Evolutionary conservation across 1,140 invertebrate species (phyloP).

Genomic region (Hylaeus anthracinus): DNA sequence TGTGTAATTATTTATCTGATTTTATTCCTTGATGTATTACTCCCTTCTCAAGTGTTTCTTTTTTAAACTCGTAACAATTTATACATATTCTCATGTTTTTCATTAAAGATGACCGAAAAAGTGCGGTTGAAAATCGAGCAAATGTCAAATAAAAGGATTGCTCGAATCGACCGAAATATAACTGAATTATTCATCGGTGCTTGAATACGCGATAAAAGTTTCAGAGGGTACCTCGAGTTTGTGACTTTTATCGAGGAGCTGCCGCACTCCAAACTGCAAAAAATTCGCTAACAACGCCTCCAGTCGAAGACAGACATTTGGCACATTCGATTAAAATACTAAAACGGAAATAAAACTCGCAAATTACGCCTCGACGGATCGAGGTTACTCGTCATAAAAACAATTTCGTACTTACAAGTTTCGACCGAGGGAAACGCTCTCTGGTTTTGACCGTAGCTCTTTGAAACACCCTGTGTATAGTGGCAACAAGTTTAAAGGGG

Average conservation of each 20-base stretch:
- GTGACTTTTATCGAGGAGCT: neutral
- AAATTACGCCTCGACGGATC: slow-evolving; percentile 11
- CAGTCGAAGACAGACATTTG: neutral
- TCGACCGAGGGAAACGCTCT: slow-evolving; percentile 49
- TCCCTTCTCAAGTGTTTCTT: no score
- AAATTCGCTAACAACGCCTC: neutral
- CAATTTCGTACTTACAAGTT: slow-evolving; percentile 47
- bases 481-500: slow-evolving; percentile 60
- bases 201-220: no score
- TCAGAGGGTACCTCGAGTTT: no score
- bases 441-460: slow-evolving; percentile 60
- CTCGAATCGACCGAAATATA: neutral
- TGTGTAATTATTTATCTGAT: no score
- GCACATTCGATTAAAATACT: neutral
- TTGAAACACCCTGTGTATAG: slow-evolving; percentile 52
- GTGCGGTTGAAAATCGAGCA: no score
- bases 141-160: no score
- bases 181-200: no score
- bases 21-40: no score
- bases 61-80: no score
- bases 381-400: slow-evolving; percentile 30
- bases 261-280: neutral
- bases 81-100: no score
- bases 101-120: no score
- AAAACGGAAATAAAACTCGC: neutral